Conservation (phyloP, 2,888 invertebrate species). For the Chrysina gloriosa region DNA sequence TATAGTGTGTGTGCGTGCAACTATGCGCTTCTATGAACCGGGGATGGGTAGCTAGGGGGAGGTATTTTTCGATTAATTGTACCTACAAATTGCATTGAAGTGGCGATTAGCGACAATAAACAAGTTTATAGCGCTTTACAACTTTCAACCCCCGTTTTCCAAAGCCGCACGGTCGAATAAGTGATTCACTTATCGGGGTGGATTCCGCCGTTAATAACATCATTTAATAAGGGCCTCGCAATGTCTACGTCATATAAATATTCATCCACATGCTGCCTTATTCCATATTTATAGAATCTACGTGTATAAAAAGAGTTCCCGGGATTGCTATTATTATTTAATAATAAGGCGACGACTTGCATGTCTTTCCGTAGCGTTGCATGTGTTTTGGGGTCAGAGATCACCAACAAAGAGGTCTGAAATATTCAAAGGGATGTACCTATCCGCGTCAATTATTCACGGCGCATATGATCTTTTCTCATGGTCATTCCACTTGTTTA, state of each 20-base stretch:
- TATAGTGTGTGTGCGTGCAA: conserved; percentile 36
- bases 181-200: too few species aligned
- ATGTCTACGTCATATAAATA: conserved; percentile 3
- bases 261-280: conserved; percentile 11
- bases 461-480: conserved; percentile 36
- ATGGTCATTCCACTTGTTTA: conserved; percentile 40
- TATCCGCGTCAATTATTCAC: conserved; percentile 35
- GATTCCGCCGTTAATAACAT: neutral
- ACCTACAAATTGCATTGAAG: too few species aligned
- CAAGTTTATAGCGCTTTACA: too few species aligned
- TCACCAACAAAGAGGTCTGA: conserved; percentile 44
- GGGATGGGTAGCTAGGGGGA: too few species aligned
- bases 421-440: conserved; percentile 45
- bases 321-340: conserved; percentile 19
- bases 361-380: conserved; percentile 28
- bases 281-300: conserved; percentile 14
- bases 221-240: neutral
- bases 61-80: too few species aligned
- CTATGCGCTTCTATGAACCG: too few species aligned
- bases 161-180: too few species aligned
- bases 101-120: too few species aligned
- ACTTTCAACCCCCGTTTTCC: too few species aligned
- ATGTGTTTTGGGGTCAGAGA: conserved; percentile 45
- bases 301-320: conserved; percentile 22
- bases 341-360: conserved; percentile 31